Conservation (phyloP, 2,113 vertebrate genomes). For the Notarius lentiginosus region DNA sequence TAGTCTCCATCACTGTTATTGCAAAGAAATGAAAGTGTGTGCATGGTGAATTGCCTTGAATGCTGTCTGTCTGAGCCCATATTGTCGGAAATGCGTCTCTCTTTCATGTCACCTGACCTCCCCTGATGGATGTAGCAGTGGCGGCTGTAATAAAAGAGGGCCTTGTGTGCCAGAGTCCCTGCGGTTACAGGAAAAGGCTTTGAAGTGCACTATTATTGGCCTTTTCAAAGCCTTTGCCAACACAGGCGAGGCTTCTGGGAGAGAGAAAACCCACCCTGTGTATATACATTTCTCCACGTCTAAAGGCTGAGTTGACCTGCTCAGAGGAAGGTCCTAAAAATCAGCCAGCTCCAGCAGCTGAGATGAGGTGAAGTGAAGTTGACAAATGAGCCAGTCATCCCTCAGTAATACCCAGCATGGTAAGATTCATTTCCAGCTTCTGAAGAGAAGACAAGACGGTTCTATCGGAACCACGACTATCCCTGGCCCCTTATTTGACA, state of each 20-base stretch:
- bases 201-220: slow-evolving; percentile 73
- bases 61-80: slow-evolving; percentile 30
- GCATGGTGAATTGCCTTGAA: slow-evolving; percentile 34
- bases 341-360: background rate
- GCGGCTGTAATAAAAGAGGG: slow-evolving; percentile 58
- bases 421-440: background rate
- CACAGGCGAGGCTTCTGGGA: slow-evolving; percentile 70
- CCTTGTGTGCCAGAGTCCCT: slow-evolving; percentile 67
- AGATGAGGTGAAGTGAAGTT: background rate
- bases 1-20: background rate
- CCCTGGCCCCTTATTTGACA: slow-evolving; percentile 1
- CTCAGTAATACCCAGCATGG: background rate
- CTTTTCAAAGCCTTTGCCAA: slow-evolving; percentile 66
- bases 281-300: too few relatives aligned
- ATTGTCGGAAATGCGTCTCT: slow-evolving; percentile 39
- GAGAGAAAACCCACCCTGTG: slow-evolving; percentile 35
- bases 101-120: slow-evolving; percentile 55
- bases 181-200: slow-evolving; percentile 68
- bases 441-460: background rate
- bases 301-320: slow-evolving; percentile 23
- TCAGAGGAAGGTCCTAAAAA: slow-evolving; percentile 23
- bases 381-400: background rate
- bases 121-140: slow-evolving; percentile 41
- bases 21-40: slow-evolving; percentile 9
- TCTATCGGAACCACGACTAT: background rate